Evolutionary conservation across 2,888 invertebrate genomes (phyloP), one percentile per base, ranked within the genome.

Genomic region (Himalopsyche kuldschensis): DNA sequence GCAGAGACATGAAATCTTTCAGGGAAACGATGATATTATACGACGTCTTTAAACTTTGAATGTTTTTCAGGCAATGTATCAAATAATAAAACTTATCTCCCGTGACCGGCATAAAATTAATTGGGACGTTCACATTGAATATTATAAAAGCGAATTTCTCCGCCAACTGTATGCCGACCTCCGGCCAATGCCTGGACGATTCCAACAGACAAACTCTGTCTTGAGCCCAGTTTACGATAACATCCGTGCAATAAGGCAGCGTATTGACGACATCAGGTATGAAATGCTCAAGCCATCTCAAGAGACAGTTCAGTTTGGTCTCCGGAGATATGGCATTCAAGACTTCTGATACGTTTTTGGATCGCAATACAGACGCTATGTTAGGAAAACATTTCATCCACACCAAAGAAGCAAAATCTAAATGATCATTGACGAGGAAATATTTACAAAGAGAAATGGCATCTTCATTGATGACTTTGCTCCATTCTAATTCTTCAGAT

Each of bases 151-250:
- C 32, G 6, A 86, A 80, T 76, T 86, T 86, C 80, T 86, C 86
- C 20, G 85, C 84, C 6, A 86, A 76, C 32, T 85, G 84, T 27
- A 86, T 84, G 5, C 91, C 92, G 86, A 92, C 91, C 89, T 92
- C 92, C 32, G 92, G 92, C 92, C 92, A 92, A 87, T 91, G 91
- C 82, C 88, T 87, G 46, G 91, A 91, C 84, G 90, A 89, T 87
- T 92, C 92, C 69, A 92, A 88, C 55, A 88, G 87, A 87, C 91
- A 90, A 86, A 91, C 89, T 86, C 91, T 90, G 86, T 91, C 90
- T 86, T 90, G 90, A 17, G 91, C 90, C 92, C 92, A 92, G 87
- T 90, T 90, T 3, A 91, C 91, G 88, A 92, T 90, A 84, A 91
- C 86, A 87, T 92, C 92, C 82, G 91, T 89, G 87, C 89, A 88